Evolutionary conservation across 1,140 invertebrate genomes (phyloP), one percentile per base, ranked within the genome.

Genomic region (Pollicipes pollicipes): DNA sequence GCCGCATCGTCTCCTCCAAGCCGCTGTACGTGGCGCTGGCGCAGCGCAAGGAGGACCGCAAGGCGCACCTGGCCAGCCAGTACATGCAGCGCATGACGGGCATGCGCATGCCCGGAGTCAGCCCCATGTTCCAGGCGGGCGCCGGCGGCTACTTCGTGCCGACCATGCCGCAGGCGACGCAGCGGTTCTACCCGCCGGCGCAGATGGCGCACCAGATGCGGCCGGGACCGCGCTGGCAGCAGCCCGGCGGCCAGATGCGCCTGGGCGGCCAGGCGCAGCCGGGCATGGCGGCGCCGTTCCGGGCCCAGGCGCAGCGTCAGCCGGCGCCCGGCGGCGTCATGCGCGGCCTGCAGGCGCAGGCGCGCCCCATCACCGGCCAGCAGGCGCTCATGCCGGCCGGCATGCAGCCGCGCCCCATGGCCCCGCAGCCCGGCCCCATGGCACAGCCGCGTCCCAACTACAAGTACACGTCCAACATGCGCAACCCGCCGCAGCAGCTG

Each of bases 1-100:
- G 96, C 3, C 88, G 94, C 68, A 97, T 99, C 76, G 86, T 99
- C 31, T 94, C 92, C 68, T 88, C 90, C 1, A 99, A 99, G 81
- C 97, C 97, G 6, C 81, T 99, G 28, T 99, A 99, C 81, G 97
- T 99, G 70, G 96, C 97, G 30, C 81, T 99, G 72, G 97, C 97
- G 72, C 97, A 99, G 80, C 87, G 96, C 37, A 98, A 98, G 81
- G 97, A 99, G 82, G 97, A 99, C 76, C 88, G 97, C 70, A 97
- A 97, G 78, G 94, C 95, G 66, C 95, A 98, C 81, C 83, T 99
- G 68, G 92, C 94, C 68, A 95, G 95, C 0, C 95, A 98, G 79
- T 98, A 98, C 79, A 95, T 97, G 88, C 95, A 98, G 78, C 88
- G 95, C 72, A 88, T 98, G 85, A 89, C 93, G 35, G 95, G 93